Base-by-base conservation (phyloP, 2,113 vertebrate species). In the Anseranas semipalmata region DNA sequence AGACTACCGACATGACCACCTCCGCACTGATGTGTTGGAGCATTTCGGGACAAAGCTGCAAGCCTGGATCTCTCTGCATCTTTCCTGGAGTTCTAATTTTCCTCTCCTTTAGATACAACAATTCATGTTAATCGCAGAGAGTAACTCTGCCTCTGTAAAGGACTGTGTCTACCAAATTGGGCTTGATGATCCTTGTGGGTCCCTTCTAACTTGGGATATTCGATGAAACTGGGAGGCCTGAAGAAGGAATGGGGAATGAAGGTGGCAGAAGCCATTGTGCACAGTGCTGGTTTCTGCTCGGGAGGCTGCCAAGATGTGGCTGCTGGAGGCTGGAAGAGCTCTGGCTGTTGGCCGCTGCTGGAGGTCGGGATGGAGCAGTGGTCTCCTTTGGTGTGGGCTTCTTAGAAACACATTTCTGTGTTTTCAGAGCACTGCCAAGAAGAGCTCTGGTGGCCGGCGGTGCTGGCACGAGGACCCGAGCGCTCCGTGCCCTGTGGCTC, bases 121-220 rank as follows among this genome's bases (percentile, higher is more conserved):
- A 10, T 52, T 92, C 85, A 87, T 43, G 41, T 89, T 90, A 77
- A 93, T 93, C 92, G 62, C 45, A 75, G 55, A 81, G 43, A 14
- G n/a, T 75, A 86, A 92, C 78, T 93, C 68, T 78, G 41, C 60
- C 33, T 77, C 71, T 84, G 83, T 75, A 92, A 94, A 93, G 76
- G 68, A 53, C 46, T 21, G 10, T 5, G 9, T 74, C 79, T 58
- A 8, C 76, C 43, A 43, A 92, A 67, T 91, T 88, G 83, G 48
- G 24, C 22, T 50, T 50, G 48, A 50, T 50, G 48, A 50, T 50
- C 22, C 48, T 50, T 25, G 22, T 50, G 48, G 22, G 48, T 50
- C 22, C 48, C 22, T 50, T 50, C 22, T 12, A 25, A 50, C 48
- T 22, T 24, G 11, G 22, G 48, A 21, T 24, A 50, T 6, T 50